phyloP scores from a whole-genome alignment of 2,888 invertebrate species.

The Drosophila mimetica region DNA sequence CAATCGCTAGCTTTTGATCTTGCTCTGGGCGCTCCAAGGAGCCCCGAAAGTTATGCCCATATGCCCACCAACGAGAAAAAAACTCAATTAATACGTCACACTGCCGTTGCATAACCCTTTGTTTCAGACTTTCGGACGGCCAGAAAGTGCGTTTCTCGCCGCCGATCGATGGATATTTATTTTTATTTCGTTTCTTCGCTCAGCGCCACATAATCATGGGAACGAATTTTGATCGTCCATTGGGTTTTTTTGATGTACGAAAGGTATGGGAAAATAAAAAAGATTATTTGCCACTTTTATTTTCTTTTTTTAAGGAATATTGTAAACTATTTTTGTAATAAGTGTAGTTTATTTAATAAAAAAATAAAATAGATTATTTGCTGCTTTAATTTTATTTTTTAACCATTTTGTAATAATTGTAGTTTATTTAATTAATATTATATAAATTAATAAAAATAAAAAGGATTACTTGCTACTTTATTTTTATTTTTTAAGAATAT shows the following conservation, averaged over 20 bases:
- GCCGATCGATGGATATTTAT: conserved; percentile 26
- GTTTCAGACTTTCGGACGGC: conserved; percentile 19
- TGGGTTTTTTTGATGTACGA: neutral
- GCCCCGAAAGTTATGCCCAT: conserved; percentile 12
- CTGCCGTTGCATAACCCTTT: conserved; percentile 48
- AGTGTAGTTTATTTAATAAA: too few relatives aligned
- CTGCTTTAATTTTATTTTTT: too few relatives aligned
- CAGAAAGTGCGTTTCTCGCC: conserved; percentile 44
- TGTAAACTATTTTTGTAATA: too few relatives aligned
- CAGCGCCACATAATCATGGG: conserved; percentile 32
- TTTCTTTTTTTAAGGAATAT: neutral
- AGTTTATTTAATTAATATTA: too few relatives aligned
- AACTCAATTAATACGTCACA: conserved; percentile 73
- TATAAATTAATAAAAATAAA: too few relatives aligned
- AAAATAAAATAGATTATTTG: too few relatives aligned
- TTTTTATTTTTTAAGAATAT: too few relatives aligned
- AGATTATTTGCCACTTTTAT: neutral
- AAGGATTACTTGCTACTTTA: too few relatives aligned
- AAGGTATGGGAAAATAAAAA: neutral
- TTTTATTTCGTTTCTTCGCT: conserved; percentile 2
- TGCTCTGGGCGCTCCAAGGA: conserved; percentile 25
- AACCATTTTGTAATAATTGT: too few relatives aligned
- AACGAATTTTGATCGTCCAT: conserved; percentile 3
- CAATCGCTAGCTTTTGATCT: conserved; percentile 44
- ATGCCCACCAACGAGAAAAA: conserved; percentile 18